phyloP scores from a whole-genome alignment of 1,140 invertebrate genomes.

The Sinella curviseta region DNA sequence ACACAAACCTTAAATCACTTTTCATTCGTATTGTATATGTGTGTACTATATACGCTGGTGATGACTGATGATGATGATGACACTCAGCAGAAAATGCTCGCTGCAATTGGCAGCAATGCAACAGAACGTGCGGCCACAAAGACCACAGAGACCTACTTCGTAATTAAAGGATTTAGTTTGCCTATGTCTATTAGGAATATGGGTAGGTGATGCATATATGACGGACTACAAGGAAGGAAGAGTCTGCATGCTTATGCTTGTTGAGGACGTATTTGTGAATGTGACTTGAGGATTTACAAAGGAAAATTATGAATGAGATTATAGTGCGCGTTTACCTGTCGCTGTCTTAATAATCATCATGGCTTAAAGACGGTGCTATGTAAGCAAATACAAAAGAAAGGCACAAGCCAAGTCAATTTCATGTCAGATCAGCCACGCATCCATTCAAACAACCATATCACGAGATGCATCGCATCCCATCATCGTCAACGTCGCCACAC shows the following conservation, averaged over 20 bases:
- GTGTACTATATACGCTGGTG: neutral
- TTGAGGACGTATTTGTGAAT: too few species aligned
- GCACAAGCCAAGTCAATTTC: neutral
- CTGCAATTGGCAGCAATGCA: neutral
- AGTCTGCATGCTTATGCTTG: too few species aligned
- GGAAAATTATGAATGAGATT: neutral
- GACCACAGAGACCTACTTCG: conserved; percentile 5
- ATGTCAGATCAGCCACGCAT: conserved; percentile 9
- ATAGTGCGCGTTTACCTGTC: too few species aligned
- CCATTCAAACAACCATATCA: neutral
- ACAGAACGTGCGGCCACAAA: neutral
- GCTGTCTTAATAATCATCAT: neutral
- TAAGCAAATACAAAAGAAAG: neutral
- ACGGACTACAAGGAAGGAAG: neutral
- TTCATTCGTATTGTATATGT: too few species aligned
- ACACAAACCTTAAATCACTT: too few species aligned
- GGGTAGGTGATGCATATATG: neutral
- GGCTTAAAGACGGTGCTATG: neutral
- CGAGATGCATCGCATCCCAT: neutral
- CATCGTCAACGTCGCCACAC: neutral
- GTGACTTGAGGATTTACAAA: conserved; percentile 1
- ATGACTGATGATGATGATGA: neutral
- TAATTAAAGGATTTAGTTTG: conserved; percentile 16
- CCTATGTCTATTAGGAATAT: neutral
- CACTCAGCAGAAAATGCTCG: neutral